Base-by-base conservation (phyloP, 2,113 vertebrate genomes). In the Alouatta palliata region DNA sequence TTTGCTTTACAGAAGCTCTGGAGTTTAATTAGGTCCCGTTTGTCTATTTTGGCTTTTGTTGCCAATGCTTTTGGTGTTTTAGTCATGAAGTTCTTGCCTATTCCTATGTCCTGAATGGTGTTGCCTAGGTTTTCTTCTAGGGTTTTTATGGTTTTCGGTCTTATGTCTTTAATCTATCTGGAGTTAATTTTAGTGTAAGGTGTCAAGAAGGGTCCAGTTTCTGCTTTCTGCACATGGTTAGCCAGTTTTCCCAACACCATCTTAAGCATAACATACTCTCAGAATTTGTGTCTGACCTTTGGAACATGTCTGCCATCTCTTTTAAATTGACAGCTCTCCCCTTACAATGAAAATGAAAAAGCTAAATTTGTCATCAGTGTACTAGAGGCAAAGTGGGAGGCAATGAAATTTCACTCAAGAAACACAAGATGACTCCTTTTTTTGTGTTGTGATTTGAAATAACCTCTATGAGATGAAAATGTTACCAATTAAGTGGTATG, bases 281-380 rank as follows among this genome's bases (percentile, higher is more conserved):
- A 84, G 85, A 94, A 61, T 85, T 77, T 68, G 64, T 75, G 9
- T 23, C 68, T 97, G 85, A 96, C 81, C 77, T 96, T 97, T 82
- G 70, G 30, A 97, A 80, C 17, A 61, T 32, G 47, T 90, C 27
- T 88, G 35, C 27, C 58, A n/a, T 92, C 68, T 85, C n/a, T 52
- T 94, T 90, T 76, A 96, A 88, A 77, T 20, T 37, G 85, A 87
- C 76, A 95, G 27, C 27, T 40, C 61, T 21, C 13, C 35, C 25
- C 14, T 94, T 40, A 90, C 66, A 49, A 21, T 77, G 66, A 86
- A 90, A 87, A 37, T 91, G 81, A 88, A 97, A 95, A 95, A 77
- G 77, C 32, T 95, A 77, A 82, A 27, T 79, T 35, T 83, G n/a
- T 47, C 91, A 71, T 4, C 30, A 2, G 14, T 81, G 8, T 20